Evolutionary conservation across 2,888 invertebrate species (phyloP), one percentile per base, ranked within the genome.

Genomic region (Cephonodes hylas): DNA sequence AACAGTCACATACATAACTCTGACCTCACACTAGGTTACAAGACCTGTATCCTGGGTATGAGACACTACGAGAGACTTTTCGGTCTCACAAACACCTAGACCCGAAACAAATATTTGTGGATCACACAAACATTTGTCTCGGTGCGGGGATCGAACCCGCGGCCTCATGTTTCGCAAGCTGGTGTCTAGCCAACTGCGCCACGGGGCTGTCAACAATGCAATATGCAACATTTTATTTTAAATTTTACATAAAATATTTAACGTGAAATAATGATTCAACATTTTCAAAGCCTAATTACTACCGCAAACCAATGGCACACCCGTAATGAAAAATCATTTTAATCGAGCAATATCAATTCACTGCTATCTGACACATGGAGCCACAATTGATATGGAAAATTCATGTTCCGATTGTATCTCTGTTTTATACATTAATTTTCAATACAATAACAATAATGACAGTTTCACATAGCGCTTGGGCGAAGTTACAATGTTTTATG

Each of bases 391-490:
- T 18, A 60, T 60, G 38, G 25, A 46, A 60, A 60, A 42, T 18
- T 18, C 38, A 53, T 60, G 48, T 48, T 46, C 25, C 18, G 60
- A 60, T 60, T 42, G 38, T 48, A 67, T 60, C 60, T 60, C 22
- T 20, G 5, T 25, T 53, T 23, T 23, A 42, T 34, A 34, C 18
- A 18, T 53, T 53, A 15, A 23, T 23, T 46, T 38, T 23, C 25
- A 42, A n/a, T 23, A 10, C 7, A 46, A 15, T 25, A 8, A 48
- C 18, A 42, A 27, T 20, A 25, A 7, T 18, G 48, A 7, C 42
- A 53, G 53, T 60, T 8, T 42, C 18, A 25, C 25, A 1, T 7
- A 42, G 3, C 15, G 18, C 15, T 3, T 42, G 18, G 18, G 6
- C 6, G 23, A 15, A 13, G 48, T 53, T 22, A 53, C 53, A 34